Evolutionary conservation across 2,888 invertebrate species (phyloP), one percentile per base, ranked within the genome.

Genomic region (Macrosiphum euphorbiae): DNA sequence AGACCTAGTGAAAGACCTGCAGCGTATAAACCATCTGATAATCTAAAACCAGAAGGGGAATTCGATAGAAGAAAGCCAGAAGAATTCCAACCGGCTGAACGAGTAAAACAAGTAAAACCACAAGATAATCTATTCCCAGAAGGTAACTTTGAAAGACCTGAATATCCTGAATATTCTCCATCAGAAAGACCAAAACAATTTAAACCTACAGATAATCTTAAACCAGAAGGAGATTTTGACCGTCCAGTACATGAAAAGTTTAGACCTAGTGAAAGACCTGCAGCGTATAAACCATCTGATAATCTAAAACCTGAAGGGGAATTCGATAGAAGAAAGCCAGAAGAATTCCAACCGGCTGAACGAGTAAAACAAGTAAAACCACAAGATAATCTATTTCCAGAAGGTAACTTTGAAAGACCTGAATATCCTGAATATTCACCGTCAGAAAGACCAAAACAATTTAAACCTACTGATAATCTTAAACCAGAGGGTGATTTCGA

Each of bases 391-490:
- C 95, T 96, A 35, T 95, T 95, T 55, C 96, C 96, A 10, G 96
- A 96, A 95, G 96, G 96, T 52, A 96, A 96, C 16, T 96, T 96
- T 95, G 96, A 96, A 94, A 20, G 94, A 3, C 94, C 94, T 3
- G 94, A 94, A 47, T 44, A 96, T 95, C 0, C 96, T 96, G 86
- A 87, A 44, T 95, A 95, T 96, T 44, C 96, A 96, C 95, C 95
- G 35, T 95, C 94, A 1, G 95, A 95, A 47, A 78, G 94, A 24
- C 94, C 95, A 1, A 96, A 96, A 8, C 97, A 97, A 94, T 96
- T 97, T 2, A 96, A 95, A 95, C 97, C 97, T 94, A 97, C 97
- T 95, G 97, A 97, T 95, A 97, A 97, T 95, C 95, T 95, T 5
- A 95, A 95, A 67, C 95, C 95, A 10, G 96, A 96, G 95, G 96